Evolutionary conservation across 2,113 vertebrate genomes (phyloP).

Genomic region (Coryphaenoides rupestris): DNA sequence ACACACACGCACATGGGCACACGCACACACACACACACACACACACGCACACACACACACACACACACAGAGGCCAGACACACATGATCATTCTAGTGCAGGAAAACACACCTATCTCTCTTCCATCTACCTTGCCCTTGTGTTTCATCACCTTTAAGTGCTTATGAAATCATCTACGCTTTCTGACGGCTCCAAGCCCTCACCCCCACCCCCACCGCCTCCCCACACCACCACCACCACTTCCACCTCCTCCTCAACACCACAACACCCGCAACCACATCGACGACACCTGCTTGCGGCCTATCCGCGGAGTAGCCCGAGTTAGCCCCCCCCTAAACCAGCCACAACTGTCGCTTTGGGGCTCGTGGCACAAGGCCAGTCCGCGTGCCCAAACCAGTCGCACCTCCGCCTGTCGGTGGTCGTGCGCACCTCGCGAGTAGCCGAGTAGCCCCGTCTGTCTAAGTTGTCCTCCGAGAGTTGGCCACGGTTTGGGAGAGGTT

Average conservation of each 20-base stretch:
- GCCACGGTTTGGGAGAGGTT: no score
- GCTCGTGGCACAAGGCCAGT: no score
- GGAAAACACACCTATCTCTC: conserved; percentile 39
- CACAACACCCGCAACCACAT: no score
- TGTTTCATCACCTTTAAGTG: conserved; percentile 75
- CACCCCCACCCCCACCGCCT: conserved; percentile 55
- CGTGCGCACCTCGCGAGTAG: no score
- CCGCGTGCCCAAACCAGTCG: no score
- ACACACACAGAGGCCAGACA: conserved; percentile 25
- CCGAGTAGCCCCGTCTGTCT: no score
- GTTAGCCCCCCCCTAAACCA: no score
- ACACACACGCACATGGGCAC: conserved; percentile 34
- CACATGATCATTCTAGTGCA: conserved; percentile 19
- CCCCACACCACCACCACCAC: conserved; percentile 47
- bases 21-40: conserved; percentile 29
- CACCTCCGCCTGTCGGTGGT: no score
- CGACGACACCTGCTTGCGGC: neutral
- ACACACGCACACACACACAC: conserved; percentile 34
- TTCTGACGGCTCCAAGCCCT: conserved; percentile 54
- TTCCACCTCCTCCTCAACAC: no score
- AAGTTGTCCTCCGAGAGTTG: no score
- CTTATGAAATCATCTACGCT: conserved; percentile 68
- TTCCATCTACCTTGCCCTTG: conserved; percentile 56
- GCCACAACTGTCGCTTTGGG: no score
- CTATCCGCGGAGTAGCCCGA: conserved; percentile 28